These are phyloP conservation scores for Parnassius mnemosyne DNA, from an alignment of 2,888 invertebrate species.

Conservation along the genomic window DNA sequence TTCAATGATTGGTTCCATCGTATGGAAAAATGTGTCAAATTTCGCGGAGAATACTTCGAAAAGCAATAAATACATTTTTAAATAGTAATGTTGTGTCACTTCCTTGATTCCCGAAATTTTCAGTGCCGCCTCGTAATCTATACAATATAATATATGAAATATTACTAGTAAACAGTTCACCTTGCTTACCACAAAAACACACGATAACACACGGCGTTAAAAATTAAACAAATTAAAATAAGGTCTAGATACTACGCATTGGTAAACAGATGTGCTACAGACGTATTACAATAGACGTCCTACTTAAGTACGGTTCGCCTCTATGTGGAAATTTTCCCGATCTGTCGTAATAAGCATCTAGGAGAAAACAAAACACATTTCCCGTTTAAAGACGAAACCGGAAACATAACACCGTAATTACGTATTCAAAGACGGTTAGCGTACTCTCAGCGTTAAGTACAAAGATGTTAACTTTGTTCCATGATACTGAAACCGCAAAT, in stretches of 20 bases:
- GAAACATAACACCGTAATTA: conserved; percentile 63
- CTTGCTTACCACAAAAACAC: conserved; percentile 53
- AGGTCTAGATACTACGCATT: conserved; percentile 59
- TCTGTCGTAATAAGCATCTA: conserved; percentile 69
- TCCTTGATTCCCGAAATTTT: no score
- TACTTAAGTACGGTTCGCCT: conserved; percentile 71
- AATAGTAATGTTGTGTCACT: no score
- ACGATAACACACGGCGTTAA: conserved; percentile 48
- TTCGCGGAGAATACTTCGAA: no score
- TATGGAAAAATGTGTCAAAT: no score
- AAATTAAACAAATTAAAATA: conserved; percentile 41
- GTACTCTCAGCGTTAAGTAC: neutral
- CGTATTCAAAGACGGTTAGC: conserved; percentile 45
- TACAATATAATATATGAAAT: no score
- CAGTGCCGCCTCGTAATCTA: no score
- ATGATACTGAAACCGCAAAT: neutral
- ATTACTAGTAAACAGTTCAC: neutral
- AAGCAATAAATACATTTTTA: no score
- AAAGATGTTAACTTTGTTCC: neutral
- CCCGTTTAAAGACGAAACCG: conserved; percentile 53
- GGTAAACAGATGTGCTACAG: conserved; percentile 48
- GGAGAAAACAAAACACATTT: conserved; percentile 68
- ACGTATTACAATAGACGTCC: conserved; percentile 62
- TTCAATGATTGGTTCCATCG: no score
- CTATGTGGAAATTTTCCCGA: conserved; percentile 63